Base-by-base conservation (phyloP, 2,888 invertebrate genomes). In the Psylliodes chrysocephalus region DNA sequence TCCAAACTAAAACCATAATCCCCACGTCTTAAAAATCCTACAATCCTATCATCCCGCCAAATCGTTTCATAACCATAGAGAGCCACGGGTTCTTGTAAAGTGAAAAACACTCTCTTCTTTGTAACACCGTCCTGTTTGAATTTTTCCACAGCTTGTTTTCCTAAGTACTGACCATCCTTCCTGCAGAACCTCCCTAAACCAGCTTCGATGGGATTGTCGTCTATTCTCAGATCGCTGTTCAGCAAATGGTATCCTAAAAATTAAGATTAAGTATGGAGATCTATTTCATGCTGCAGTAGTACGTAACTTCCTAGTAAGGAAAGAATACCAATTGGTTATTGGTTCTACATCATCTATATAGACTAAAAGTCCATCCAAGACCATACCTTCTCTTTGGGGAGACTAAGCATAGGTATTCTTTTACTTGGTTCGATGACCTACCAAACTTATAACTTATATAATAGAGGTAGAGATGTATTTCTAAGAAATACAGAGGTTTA, bases 201-300 rank as follows among this genome's bases (percentile, higher is more conserved):
- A 0, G 94, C 93, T 84, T 96, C 95, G 1, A 95, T 82, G 0
- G 95, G 95, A 72, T 92, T 94, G 77, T 96, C 95, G 72, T 94
- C 92, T 0, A 89, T 83, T 71, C 95, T 86, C 40, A 95, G 79
- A 79, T 96, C 96, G 5, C 86, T 85, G 75, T 94, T 91, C 94
- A 95, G 95, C 70, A 95, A 84, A 75, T 94, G 92, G 78, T 92
- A 93, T 33, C 95, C 91, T 90, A 28, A 30, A 72, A 69, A 19
- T 14, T n/a, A 28, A n/a, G 2, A 4, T 10, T 14, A 51, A n/a
- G 30, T 33, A 46, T 1, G 30, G 6, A 8, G 30, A 15, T 59
- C n/a, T 10, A 49, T 10, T 59, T 28, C 30, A 47, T 25, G 7
- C 25, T 5, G 18, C 5, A 28, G 8, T 49, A 5, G 5, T 17